These are phyloP conservation scores for Loripinus fragilis DNA, from an alignment of 2,888 invertebrate genomes.

Conservation along the genomic window DNA sequence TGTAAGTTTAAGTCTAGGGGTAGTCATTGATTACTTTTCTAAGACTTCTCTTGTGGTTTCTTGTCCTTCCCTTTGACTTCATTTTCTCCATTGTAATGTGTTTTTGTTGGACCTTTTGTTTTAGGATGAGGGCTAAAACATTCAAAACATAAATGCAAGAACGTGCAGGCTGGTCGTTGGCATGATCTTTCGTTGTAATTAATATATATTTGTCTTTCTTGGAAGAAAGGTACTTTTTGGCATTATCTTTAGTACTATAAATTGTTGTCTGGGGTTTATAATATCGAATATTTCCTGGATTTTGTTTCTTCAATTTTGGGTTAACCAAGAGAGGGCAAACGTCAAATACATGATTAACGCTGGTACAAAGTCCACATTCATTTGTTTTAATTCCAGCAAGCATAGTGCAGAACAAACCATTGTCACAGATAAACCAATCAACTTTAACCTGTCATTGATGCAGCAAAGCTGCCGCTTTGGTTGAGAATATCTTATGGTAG, in stretches of 20 bases:
- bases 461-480: too few relatives aligned
- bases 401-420: too few relatives aligned
- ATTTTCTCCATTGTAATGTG: neutral
- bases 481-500: too few relatives aligned
- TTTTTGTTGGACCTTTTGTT: neutral
- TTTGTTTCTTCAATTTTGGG: too few relatives aligned
- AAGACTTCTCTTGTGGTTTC: neutral
- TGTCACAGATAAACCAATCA: neutral
- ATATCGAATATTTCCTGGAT: neutral
- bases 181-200: neutral
- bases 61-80: too few relatives aligned
- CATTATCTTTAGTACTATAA: too few relatives aligned
- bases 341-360: neutral
- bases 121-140: neutral
- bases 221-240: neutral
- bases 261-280: too few relatives aligned
- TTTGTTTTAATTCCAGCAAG: slow-evolving; percentile 6
- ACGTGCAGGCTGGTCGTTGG: too few relatives aligned
- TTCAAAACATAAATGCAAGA: too few relatives aligned
- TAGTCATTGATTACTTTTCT: neutral
- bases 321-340: neutral
- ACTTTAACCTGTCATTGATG: neutral
- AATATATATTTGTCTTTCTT: neutral
- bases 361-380: neutral
- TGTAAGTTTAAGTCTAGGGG: too few relatives aligned